Evolutionary conservation across 2,113 vertebrate species (phyloP).

Genomic region (Anolis sagrei): DNA sequence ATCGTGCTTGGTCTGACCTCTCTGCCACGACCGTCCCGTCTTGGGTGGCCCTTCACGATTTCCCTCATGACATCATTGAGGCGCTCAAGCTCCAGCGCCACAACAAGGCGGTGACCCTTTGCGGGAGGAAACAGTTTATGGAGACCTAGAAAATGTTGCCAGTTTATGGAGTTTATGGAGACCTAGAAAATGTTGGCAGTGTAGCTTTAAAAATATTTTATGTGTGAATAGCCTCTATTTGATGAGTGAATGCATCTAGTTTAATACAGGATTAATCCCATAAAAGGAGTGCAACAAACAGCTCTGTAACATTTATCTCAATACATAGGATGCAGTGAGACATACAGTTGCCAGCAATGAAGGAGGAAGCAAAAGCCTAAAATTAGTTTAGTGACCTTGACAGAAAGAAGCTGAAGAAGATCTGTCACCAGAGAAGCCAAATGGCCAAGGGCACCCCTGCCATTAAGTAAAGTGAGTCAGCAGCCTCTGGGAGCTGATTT

Average conservation of each 20-base stretch:
- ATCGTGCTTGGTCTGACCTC: too few species aligned
- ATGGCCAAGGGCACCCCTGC: not conserved
- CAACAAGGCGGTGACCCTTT: too few species aligned
- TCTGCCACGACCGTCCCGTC: too few species aligned
- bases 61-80: too few species aligned
- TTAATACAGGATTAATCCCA: not conserved
- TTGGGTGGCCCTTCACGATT: too few species aligned
- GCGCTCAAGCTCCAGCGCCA: too few species aligned
- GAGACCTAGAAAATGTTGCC: too few species aligned
- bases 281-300: not conserved
- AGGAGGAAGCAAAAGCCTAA: not conserved
- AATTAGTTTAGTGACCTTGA: not conserved
- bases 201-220: not conserved
- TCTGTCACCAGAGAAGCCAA: not conserved
- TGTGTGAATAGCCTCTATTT: not conserved
- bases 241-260: not conserved
- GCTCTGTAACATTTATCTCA: not conserved
- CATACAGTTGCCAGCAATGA: not conserved
- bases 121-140: too few species aligned
- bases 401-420: not conserved
- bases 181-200: not conserved
- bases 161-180: too few species aligned
- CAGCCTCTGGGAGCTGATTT: too few species aligned
- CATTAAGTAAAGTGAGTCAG: too few species aligned
- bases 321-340: not conserved